Evolutionary conservation across 2,113 vertebrate species (phyloP).

Genomic region (Sarotherodon lohbergeri): DNA sequence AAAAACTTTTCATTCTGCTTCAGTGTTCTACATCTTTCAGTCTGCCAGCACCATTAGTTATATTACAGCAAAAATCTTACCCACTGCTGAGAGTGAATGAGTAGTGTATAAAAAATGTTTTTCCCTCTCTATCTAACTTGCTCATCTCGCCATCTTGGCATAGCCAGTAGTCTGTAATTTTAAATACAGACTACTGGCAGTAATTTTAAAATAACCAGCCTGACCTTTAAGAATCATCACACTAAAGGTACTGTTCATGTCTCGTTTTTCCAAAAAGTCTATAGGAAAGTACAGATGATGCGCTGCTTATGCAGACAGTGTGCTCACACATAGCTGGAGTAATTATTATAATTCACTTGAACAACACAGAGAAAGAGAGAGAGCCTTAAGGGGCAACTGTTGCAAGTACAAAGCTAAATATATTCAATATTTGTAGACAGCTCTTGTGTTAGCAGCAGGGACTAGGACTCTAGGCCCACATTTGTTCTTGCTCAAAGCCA

Average conservation of each 20-base stretch:
- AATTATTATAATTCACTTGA: constrained; percentile 19
- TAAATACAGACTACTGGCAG: not conserved
- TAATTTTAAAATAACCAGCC: not conserved
- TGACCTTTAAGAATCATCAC: constrained; percentile 8
- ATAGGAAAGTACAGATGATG: not conserved
- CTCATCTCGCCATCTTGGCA: not conserved
- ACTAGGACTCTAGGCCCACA: constrained; percentile 15
- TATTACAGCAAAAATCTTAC: not conserved
- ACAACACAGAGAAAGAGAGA: not conserved
- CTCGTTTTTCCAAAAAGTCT: not conserved
- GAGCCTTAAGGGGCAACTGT: constrained; percentile 13
- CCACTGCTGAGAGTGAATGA: not conserved
- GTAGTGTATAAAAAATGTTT: not conserved
- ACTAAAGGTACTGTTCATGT: not conserved
- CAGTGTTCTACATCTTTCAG: not conserved
- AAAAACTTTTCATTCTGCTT: not conserved
- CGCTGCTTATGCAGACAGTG: not conserved
- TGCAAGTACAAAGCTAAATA: constrained; percentile 30
- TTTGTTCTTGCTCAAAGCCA: constrained; percentile 44
- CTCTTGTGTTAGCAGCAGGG: constrained; percentile 19
- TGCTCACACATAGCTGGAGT: not conserved
- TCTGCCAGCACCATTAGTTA: not conserved
- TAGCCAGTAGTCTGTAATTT: not conserved
- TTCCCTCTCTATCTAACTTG: not conserved
- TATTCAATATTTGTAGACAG: constrained; percentile 46